Evolutionary conservation across 1,140 invertebrate species (phyloP), one percentile per base, ranked within the genome.

Genomic region (Tetragnatha versicolor): DNA sequence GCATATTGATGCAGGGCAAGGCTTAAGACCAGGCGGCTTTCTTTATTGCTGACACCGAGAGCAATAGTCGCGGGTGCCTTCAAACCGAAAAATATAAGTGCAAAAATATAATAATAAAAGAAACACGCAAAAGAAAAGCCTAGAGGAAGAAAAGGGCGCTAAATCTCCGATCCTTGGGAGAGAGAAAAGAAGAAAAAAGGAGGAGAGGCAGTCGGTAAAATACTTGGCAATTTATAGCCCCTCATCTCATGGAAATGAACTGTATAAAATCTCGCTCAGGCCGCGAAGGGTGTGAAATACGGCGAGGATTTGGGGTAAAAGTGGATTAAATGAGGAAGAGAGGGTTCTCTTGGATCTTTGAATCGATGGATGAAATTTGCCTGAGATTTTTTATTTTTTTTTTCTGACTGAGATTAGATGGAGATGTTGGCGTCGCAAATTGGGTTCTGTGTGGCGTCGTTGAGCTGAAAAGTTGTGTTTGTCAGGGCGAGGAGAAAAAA

Each of bases 241-340:
- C 53, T 73, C 69, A 73, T 73, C 69, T 45, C 35, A 73, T 73
- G 69, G 69, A 73, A 73, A 73, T 73, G 49, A 73, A 73, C 69
- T 73, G 69, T 73, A 73, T 73, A 73, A 73, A 73, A 73, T 73
- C 69, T 73, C 69, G 37, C 69, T 73, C 69, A 73, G 69, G n/a
- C 45, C 33, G 17, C 53, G 51, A 60, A 47, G 22, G 27, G 69
- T 31, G 65, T 49, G 29, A 68, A 31, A 68, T 68, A 49, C 42
- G 47, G 42, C 33, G n/a, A 25, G 33, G 60, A 63, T 63, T 63
- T 63, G 22, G 60, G 22, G 37, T 12, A 42, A 63, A 63, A 63
- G 60, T 63, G 60, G 60, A 63, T 63, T 63, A 63, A 31, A 37
- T 22, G 33, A n/a, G 58, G 29, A 35, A 17, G 17, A 33, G 58